phyloP scores from a whole-genome alignment of 35 echinoderm and acorn worm species.

The Eucidaris tribuloides region DNA sequence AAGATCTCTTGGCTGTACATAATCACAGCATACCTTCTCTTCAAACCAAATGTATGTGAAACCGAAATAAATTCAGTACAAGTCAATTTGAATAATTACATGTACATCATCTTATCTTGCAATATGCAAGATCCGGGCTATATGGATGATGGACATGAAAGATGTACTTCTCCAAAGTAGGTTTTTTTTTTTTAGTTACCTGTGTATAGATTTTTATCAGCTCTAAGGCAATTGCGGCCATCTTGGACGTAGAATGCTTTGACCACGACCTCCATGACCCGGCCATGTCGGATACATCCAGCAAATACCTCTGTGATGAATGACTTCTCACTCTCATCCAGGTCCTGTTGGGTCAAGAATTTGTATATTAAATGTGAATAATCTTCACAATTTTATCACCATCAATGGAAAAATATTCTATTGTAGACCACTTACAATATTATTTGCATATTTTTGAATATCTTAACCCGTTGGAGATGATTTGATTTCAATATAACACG shows the following conservation, averaged over 20 bases:
- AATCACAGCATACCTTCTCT: too few relatives aligned
- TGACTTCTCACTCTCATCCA: conserved; percentile 48
- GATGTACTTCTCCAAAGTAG: too few relatives aligned
- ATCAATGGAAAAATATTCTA: neutral
- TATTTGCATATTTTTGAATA: neutral
- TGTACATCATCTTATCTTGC: too few relatives aligned
- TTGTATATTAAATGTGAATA: neutral
- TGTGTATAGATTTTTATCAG: conserved; percentile 95
- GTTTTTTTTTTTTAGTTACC: conserved; percentile 28
- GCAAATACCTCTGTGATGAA: conserved; percentile 97
- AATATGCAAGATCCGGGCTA: too few relatives aligned
- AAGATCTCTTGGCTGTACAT: too few relatives aligned
- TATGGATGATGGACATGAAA: too few relatives aligned
- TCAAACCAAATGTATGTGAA: too few relatives aligned
- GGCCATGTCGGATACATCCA: conserved; percentile 79
- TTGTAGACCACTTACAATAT: neutral
- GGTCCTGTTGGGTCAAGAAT: conserved; percentile 22
- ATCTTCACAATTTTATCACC: neutral
- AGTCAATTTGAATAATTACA: too few relatives aligned
- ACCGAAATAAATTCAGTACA: too few relatives aligned
- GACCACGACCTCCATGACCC: conserved; percentile 85
- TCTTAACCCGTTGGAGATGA: neutral
- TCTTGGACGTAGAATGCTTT: conserved; percentile 74
- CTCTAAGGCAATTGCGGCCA: conserved; percentile 77
- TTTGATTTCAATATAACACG: too few relatives aligned